Conservation (phyloP, 2,797 vertebrate genomes). For the Acropternis orthonyx region DNA sequence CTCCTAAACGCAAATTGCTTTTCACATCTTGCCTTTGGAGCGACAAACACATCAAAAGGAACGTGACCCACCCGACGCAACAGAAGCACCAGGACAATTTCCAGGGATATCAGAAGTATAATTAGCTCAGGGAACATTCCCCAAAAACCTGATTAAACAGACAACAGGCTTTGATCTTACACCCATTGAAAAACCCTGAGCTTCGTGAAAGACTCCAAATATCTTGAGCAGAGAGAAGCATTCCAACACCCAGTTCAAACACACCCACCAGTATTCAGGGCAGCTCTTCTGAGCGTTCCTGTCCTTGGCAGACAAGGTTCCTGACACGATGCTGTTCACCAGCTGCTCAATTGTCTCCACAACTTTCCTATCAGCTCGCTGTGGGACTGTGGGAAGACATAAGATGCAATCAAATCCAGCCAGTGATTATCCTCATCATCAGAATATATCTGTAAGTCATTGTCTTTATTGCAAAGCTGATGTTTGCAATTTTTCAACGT, state of each 20-base stretch:
- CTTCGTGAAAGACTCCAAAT: not conserved
- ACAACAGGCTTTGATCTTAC: not conserved
- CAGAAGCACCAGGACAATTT: not conserved
- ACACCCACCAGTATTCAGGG: constrained; percentile 77
- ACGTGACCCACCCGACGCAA: not conserved
- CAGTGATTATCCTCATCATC: not conserved
- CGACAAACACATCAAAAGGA: not conserved
- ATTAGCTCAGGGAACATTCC: not conserved
- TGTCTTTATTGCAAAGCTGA: not conserved
- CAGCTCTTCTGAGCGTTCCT: constrained; percentile 51
- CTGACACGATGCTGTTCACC: constrained; percentile 61
- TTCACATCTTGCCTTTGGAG: not conserved
- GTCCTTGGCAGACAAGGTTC: constrained; percentile 66
- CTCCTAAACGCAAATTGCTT: not conserved
- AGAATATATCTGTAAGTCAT: not conserved
- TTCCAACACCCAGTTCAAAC: not conserved
- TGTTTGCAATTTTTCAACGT: not conserved
- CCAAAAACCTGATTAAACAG: not conserved
- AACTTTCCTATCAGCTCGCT: constrained; percentile 69
- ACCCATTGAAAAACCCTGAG: rapidly evolving
- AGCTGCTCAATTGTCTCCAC: constrained; percentile 73
- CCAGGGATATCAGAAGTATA: not conserved
- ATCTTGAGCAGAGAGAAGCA: not conserved
- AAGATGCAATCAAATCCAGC: not conserved
- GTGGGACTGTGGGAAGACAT: constrained; percentile 33